Percentiles rank a stretch among this genome's conserved stretches.
These are phyloP conservation scores for Leguminivora glycinivorella DNA, from an alignment of 1,140 invertebrate genomes.

Conservation along the genomic window DNA sequence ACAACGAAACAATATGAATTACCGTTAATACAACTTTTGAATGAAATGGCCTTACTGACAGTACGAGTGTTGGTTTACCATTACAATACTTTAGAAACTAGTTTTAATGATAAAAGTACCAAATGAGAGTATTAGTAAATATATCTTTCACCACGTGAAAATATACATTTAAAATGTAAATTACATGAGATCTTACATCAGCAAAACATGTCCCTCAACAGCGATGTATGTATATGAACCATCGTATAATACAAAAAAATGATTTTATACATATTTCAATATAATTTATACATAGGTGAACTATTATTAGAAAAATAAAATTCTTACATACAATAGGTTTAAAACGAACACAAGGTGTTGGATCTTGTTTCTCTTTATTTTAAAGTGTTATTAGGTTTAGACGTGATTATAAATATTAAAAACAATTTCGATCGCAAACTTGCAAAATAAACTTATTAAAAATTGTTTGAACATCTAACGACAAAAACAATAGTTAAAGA, in stretches of 20 bases:
- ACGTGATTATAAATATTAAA: not conserved
- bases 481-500: not conserved
- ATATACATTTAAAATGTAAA: conserved; percentile 24
- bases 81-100: conserved; percentile 12
- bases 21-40: not conserved
- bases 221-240: conserved; percentile 15
- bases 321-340: conserved; percentile 11
- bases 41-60: conserved; percentile 4
- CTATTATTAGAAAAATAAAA: conserved; percentile 27
- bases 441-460: not conserved
- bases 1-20: not conserved
- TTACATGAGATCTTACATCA: conserved; percentile 28
- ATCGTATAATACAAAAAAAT: conserved; percentile 5
- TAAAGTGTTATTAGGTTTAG: not conserved
- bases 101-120: conserved; percentile 25
- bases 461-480: not conserved
- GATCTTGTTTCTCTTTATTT: not conserved
- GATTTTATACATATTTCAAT: conserved; percentile 12
- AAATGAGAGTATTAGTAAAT: conserved; percentile 27
- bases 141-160: conserved; percentile 24
- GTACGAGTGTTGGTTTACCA: conserved; percentile 8
- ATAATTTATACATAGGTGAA: conserved; percentile 18
- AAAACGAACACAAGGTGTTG: conserved; percentile 13
- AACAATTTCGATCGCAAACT: not conserved
- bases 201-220: not conserved